Percentiles rank a stretch among this genome's conserved stretches.
phyloP scores from a whole-genome alignment of 2,113 vertebrate species.

The Alligator sinensis region DNA sequence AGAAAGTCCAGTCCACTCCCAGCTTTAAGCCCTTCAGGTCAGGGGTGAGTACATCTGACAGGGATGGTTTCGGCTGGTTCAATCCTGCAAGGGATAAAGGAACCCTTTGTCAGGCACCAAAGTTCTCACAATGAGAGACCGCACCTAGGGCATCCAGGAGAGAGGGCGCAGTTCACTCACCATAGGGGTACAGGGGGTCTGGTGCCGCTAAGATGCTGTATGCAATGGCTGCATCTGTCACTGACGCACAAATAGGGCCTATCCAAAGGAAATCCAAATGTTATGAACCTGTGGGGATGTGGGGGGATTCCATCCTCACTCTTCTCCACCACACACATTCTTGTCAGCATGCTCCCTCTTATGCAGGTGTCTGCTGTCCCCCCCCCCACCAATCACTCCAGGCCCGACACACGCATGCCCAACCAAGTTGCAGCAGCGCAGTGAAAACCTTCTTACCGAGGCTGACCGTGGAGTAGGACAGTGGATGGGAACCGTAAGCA shows the following conservation, averaged over 20 bases:
- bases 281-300: not conserved
- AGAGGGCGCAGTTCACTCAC: slow-evolving; percentile 40
- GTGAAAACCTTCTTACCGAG: slow-evolving; percentile 62
- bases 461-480: slow-evolving; percentile 65
- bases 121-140: not conserved
- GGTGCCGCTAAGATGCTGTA: slow-evolving; percentile 71
- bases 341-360: not conserved
- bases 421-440: not conserved
- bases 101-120: not conserved
- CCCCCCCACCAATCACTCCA: not conserved
- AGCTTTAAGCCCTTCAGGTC: slow-evolving; percentile 74
- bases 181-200: slow-evolving; percentile 58
- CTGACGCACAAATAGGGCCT: slow-evolving; percentile 75
- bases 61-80: slow-evolving; percentile 63
- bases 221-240: slow-evolving; percentile 71
- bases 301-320: not conserved
- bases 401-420: not conserved
- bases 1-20: slow-evolving; percentile 74
- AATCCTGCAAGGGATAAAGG: slow-evolving; percentile 59
- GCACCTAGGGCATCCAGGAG: not conserved
- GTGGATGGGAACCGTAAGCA: slow-evolving; percentile 45
- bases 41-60: slow-evolving; percentile 46
- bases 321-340: not conserved
- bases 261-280: not conserved
- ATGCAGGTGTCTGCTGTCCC: not conserved